Conservation (phyloP, 2,797 vertebrate genomes). For the Falco novaeseelandiae region DNA sequence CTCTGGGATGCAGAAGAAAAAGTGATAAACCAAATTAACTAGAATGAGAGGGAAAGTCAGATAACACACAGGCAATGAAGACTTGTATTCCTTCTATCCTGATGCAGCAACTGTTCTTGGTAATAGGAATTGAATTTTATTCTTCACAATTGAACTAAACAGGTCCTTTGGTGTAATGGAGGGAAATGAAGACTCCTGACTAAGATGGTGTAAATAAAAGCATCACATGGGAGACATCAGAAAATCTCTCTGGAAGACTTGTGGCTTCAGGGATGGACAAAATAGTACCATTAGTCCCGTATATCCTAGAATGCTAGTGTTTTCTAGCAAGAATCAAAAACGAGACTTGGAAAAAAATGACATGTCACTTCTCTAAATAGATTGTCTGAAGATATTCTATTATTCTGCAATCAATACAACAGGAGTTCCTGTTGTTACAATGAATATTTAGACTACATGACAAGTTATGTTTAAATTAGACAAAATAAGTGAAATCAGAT, state of each 20-base stretch:
- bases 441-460: fast-evolving
- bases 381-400: neutral
- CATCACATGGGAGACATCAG: neutral
- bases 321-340: neutral
- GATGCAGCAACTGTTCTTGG: neutral
- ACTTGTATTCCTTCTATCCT: neutral
- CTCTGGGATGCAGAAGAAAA: neutral
- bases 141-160: neutral
- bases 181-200: neutral
- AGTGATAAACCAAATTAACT: neutral
- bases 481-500: neutral
- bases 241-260: neutral
- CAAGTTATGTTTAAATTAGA: neutral
- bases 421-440: neutral
- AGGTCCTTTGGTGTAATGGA: neutral
- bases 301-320: neutral
- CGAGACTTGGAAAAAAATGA: neutral
- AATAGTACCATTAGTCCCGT: neutral
- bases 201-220: neutral
- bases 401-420: neutral
- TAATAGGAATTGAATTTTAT: neutral
- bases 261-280: neutral
- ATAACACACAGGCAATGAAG: neutral
- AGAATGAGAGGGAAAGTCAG: neutral
- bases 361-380: neutral